Evolutionary conservation across 1,140 invertebrate genomes (phyloP).

Genomic region (Neodiprion virginianus): DNA sequence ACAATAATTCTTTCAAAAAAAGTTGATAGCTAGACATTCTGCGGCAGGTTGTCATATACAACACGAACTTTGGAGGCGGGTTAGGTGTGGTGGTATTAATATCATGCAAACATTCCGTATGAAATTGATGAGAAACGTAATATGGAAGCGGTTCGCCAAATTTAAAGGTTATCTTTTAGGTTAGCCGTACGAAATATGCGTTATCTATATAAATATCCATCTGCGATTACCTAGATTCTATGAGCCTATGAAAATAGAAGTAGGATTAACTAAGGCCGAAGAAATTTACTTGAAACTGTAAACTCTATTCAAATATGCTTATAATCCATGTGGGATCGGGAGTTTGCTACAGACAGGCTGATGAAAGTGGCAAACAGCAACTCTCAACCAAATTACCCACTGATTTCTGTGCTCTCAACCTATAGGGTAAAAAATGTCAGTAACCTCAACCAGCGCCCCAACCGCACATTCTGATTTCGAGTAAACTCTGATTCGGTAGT

Average conservation of each 20-base stretch:
- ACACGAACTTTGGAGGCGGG: too few relatives aligned
- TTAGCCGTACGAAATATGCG: conserved; percentile 24
- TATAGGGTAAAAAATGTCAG: neutral
- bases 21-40: conserved; percentile 12
- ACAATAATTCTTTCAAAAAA: conserved; percentile 8
- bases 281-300: conserved; percentile 19
- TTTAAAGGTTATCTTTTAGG: conserved; percentile 32
- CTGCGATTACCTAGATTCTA: conserved; percentile 27
- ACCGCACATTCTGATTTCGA: too few relatives aligned
- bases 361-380: neutral
- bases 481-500: too few relatives aligned
- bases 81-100: too few relatives aligned
- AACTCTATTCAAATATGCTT: conserved; percentile 31
- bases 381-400: neutral
- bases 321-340: conserved; percentile 44
- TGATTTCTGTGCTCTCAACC: neutral
- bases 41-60: too few relatives aligned
- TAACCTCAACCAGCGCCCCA: too few relatives aligned
- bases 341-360: conserved; percentile 9
- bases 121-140: too few relatives aligned
- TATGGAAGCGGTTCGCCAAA: neutral
- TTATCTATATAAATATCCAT: conserved; percentile 20
- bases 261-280: conserved; percentile 25
- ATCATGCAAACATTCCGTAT: too few relatives aligned
- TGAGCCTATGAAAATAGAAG: conserved; percentile 15